Conservation (phyloP, 2,113 vertebrate species). For the Salvelinus fontinalis region DNA sequence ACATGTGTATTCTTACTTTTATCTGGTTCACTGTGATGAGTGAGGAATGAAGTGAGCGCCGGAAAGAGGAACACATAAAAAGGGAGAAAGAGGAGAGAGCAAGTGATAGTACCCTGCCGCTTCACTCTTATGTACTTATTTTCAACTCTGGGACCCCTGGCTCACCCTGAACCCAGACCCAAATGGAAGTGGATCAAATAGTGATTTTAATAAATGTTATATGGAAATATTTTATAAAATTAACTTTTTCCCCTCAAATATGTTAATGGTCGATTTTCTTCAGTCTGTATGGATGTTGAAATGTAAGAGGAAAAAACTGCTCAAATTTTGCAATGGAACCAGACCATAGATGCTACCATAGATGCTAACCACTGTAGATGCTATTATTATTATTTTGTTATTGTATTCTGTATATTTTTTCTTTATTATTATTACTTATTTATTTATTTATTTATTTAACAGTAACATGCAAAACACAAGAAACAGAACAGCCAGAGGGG, state of each 20-base stretch:
- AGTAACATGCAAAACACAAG: too few relatives aligned
- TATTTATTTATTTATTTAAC: too few relatives aligned
- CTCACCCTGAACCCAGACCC: slow-evolving; percentile 4
- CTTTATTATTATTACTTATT: too few relatives aligned
- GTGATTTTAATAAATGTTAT: slow-evolving; percentile 81
- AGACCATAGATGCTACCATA: too few relatives aligned
- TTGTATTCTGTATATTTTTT: too few relatives aligned
- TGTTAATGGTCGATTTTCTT: too few relatives aligned
- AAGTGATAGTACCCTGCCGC: slow-evolving; percentile 39
- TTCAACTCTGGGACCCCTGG: slow-evolving; percentile 66
- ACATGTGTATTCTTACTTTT: slow-evolving; percentile 49
- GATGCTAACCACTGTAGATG: too few relatives aligned
- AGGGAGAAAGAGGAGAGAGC: slow-evolving; percentile 34
- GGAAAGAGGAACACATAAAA: slow-evolving; percentile 60
- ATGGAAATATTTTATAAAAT: slow-evolving; percentile 83
- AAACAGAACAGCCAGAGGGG: too few relatives aligned
- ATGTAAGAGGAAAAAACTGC: too few relatives aligned
- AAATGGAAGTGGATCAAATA: slow-evolving; percentile 67
- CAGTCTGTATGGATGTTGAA: too few relatives aligned
- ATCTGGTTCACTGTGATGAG: slow-evolving; percentile 63
- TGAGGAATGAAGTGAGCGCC: slow-evolving; percentile 15
- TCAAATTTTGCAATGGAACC: too few relatives aligned
- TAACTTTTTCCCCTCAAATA: slow-evolving; percentile 62
- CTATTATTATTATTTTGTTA: too few relatives aligned
- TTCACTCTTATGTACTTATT: slow-evolving; percentile 74